Evolutionary conservation across 2,113 vertebrate species (phyloP), one percentile per base, ranked within the genome.

Genomic region (Jaculus jaculus): DNA sequence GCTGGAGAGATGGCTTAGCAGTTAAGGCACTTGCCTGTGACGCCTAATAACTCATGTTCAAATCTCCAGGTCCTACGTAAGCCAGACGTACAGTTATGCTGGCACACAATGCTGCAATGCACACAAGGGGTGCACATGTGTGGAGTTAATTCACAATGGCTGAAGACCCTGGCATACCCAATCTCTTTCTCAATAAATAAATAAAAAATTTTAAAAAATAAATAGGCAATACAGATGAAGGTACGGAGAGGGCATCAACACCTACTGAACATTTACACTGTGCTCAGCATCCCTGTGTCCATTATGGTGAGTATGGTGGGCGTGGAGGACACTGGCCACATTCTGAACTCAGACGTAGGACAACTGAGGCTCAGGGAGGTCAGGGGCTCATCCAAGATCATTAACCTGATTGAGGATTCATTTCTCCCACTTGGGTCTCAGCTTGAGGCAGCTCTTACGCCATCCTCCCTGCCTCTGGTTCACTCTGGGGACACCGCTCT

Each of bases 201-300:
- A n/a, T n/a, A n/a, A n/a, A 54, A 54, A 15, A 54, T 54, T 54
- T 54, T 54, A 54, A 54, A 54, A 54, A 54, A 16, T 47, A 47
- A 47, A 47, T 8, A 54, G 54, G 54, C 54, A 54, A 54, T 54
- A 54, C 54, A 16, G 39, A 51, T 68, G 8, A 34, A 32, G 63
- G 51, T 58, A 61, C 5, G n/a, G 28, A 2, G 17, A 58, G 34
- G 4, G 5, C 12, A 1, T 0, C 0, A 18, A 7, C 0, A 7
- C 4, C 72, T 11, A 4, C 1, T 0, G 7, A 69, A 54, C 28
- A 9, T 51, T 58, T 15, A 5, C 1, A 0, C 11, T 21, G 16
- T 1, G 6, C 72, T 47, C 11, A 32, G 37, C 17, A 13, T 3
- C 2, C 4, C 24, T 0, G 3, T 1, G 0, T 6, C 80, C 75